Evolutionary conservation across 2,113 vertebrate species (phyloP).

Genomic region (Caranx ignobilis): DNA sequence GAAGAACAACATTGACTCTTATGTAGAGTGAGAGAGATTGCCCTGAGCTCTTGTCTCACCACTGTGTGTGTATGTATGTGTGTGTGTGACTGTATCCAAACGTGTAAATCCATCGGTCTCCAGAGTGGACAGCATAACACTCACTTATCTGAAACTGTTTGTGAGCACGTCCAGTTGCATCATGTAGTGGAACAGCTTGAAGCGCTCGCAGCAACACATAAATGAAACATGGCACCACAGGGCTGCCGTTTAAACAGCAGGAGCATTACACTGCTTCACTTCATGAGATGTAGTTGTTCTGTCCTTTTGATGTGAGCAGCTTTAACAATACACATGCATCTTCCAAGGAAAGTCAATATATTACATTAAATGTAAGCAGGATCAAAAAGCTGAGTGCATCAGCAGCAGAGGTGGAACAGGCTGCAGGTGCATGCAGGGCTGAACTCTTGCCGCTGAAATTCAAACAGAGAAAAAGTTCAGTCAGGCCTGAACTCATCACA

Average conservation of each 20-base stretch:
- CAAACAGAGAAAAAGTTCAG: neutral
- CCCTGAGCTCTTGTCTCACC: conserved; percentile 3
- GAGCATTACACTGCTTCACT: neutral
- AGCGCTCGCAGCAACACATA: conserved; percentile 1
- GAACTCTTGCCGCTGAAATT: conserved; percentile 2
- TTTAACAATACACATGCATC: conserved; percentile 1
- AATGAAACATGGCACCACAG: conserved; percentile 52
- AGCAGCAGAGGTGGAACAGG: neutral
- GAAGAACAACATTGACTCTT: conserved; percentile 67
- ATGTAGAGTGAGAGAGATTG: conserved; percentile 37
- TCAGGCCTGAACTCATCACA: neutral
- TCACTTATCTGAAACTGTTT: conserved; percentile 16
- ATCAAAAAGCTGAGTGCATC: neutral
- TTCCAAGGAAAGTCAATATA: conserved; percentile 18
- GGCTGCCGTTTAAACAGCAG: conserved; percentile 16
- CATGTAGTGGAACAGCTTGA: conserved; percentile 27
- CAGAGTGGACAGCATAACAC: conserved; percentile 1
- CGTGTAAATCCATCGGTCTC: neutral
- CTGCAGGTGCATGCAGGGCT: neutral
- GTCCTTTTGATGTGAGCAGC: conserved; percentile 17
- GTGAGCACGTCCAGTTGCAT: conserved; percentile 31
- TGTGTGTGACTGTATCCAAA: conserved; percentile 9
- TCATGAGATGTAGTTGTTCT: conserved; percentile 11
- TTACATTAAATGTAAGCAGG: conserved; percentile 32
- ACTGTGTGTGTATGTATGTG: neutral